These are phyloP conservation scores for Phaethornis superciliosus DNA, from an alignment of 2,113 vertebrate genomes.

Conservation along the genomic window DNA sequence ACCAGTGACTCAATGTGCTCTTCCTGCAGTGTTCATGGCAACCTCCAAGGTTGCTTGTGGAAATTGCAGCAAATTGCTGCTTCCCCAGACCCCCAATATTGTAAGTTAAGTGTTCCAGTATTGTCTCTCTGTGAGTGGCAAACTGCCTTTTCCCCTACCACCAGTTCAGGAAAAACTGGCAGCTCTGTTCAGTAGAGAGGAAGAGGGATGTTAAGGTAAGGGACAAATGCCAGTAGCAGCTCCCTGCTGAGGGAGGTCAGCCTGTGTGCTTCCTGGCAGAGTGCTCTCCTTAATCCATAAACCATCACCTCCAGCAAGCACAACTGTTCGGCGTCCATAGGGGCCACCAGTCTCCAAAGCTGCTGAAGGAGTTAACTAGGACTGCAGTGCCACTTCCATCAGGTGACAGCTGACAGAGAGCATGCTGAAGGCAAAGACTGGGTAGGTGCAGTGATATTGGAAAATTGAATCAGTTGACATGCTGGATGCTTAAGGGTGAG, in stretches of 20 bases:
- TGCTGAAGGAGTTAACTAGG: neutral
- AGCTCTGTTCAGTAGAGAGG: neutral
- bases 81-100: neutral
- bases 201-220: neutral
- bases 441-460: neutral
- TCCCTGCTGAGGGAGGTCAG: accelerated
- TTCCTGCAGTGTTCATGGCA: accelerated
- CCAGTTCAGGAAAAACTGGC: neutral
- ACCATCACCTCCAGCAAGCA: accelerated
- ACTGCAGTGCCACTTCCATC: neutral
- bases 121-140: neutral
- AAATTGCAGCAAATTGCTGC: neutral
- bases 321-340: accelerated
- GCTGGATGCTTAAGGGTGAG: neutral
- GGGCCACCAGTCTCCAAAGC: neutral
- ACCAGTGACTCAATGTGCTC: neutral
- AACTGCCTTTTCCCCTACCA: neutral
- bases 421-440: neutral
- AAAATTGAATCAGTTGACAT: accelerated
- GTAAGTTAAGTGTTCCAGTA: accelerated
- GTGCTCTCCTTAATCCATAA: neutral
- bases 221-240: neutral
- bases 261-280: neutral
- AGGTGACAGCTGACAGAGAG: neutral
- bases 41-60: neutral